Evolutionary conservation across 2,888 invertebrate species (phyloP), one percentile per base, ranked within the genome.

Genomic region (Mythimna lalbum): DNA sequence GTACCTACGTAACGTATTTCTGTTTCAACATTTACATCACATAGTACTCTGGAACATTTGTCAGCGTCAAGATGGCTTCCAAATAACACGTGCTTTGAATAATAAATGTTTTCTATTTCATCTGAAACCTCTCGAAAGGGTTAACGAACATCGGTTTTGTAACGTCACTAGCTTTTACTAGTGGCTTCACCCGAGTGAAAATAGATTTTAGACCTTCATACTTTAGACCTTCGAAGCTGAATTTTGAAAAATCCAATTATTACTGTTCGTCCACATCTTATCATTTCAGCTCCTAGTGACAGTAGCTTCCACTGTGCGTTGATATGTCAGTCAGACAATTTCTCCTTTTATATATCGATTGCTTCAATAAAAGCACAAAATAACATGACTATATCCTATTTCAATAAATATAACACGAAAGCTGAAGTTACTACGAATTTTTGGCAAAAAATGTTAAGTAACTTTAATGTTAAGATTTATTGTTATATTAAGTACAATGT

Each of bases 401-500:
- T 12, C 2, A 31, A 39, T 17, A 59, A 74, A 47, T 36, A 62
- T 5, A 23, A 39, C 52, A 52, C 5, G 56, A 56, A 56, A 64
- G 27, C 56, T 55, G 39, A 59, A 72, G 55, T 72, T 60, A 71
- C 70, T 67, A 64, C 53, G 39, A 68, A 63, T 70, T 70, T 67
- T 63, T 50, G 27, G 31, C 57, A 59, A 12, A 49, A n/a, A n/a
- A 63, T 67, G 76, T 79, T 63, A 65, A 64, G 63, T 78, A 80
- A 76, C 19, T 63, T 33, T 55, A 59, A 63, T 73, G 52, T 74
- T 69, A 56, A 75, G 23, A 69, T 63, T 43, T 74, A 66, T 64
- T 61, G 47, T 27, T 43, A 9, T 31, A 57, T 31, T 80, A 78
- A 72, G 61, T 68, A 77, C 52, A 69, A 69, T 80, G 43, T 79